A percentile compares a stretch with the other conserved stretches of the same genome.
These are phyloP conservation scores for Leucoptera coffeella DNA, from an alignment of 2,888 invertebrate species.

Conservation along the genomic window DNA sequence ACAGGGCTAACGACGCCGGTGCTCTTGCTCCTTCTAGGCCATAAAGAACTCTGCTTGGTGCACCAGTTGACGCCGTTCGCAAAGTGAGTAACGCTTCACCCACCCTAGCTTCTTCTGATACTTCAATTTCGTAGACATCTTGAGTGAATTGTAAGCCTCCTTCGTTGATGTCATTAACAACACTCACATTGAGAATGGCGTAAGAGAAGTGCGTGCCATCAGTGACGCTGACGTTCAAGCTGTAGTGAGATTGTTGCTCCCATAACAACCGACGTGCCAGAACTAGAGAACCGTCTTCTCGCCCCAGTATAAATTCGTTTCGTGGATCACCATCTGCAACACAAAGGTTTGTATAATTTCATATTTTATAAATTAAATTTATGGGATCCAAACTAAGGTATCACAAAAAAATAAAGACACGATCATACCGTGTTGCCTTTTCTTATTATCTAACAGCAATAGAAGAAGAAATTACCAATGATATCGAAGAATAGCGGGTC, in stretches of 20 bases:
- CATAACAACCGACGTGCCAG: constrained; percentile 78
- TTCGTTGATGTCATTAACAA: constrained; percentile 80
- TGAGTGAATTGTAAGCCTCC: constrained; percentile 78
- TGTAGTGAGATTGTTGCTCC: constrained; percentile 70
- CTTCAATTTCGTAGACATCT: constrained; percentile 64
- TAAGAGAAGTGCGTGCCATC: constrained; percentile 51
- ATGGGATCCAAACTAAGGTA: no score
- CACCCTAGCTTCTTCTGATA: constrained; percentile 65
- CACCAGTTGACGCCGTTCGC: constrained; percentile 53
- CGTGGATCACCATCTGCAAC: constrained; percentile 73
- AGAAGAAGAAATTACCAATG: constrained; percentile 46
- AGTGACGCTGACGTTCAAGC: constrained; percentile 75
- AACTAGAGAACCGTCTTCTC: constrained; percentile 81
- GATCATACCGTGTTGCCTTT: no score
- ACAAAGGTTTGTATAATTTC: no score
- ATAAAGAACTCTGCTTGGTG: constrained; percentile 72
- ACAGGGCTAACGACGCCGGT: constrained; percentile 64
- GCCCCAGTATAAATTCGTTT: constrained; percentile 77
- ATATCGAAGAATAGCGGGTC: constrained; percentile 91
- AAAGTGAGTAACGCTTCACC: constrained; percentile 22
- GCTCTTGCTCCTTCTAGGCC: constrained; percentile 73
- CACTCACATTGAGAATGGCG: constrained; percentile 62
- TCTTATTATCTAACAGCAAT: background rate
- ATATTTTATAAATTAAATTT: no score
- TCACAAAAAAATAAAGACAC: no score